phyloP scores from a whole-genome alignment of 2,113 vertebrate species.

The Grammatotria lemairii region DNA sequence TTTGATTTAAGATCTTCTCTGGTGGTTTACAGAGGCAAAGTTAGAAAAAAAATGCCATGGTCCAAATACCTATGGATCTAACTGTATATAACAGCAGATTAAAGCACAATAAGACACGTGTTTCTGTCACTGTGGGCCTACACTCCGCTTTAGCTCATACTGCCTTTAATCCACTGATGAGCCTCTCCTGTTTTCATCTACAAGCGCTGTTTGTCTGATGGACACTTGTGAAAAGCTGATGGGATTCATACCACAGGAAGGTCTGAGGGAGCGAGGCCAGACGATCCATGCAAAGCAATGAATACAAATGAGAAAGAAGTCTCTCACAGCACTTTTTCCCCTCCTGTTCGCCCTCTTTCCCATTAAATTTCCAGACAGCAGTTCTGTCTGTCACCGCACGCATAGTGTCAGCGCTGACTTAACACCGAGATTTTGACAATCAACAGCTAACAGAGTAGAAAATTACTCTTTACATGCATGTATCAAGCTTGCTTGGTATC shows the following conservation, averaged over 20 bases:
- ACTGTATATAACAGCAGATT: background rate
- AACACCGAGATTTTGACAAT: background rate
- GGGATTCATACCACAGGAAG: conserved; percentile 11
- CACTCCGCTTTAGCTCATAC: background rate
- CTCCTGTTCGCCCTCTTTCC: background rate
- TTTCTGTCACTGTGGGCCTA: background rate
- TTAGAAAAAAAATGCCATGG: background rate
- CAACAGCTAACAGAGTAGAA: background rate
- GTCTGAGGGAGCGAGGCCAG: background rate
- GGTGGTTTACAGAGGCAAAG: background rate
- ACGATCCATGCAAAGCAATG: conserved; percentile 33
- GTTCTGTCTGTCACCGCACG: background rate
- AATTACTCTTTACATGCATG: background rate
- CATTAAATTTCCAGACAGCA: conserved; percentile 16
- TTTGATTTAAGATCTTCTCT: background rate
- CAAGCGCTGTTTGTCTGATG: background rate
- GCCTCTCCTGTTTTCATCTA: background rate
- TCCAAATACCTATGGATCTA: background rate
- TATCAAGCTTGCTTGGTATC: background rate
- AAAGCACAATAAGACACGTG: background rate
- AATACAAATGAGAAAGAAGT: conserved; percentile 47
- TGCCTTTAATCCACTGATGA: background rate
- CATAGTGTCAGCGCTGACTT: background rate
- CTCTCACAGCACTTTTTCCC: background rate
- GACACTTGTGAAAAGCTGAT: conserved; percentile 16